Conservation (phyloP, 2,113 vertebrate species). For the Pao palembangensis region DNA sequence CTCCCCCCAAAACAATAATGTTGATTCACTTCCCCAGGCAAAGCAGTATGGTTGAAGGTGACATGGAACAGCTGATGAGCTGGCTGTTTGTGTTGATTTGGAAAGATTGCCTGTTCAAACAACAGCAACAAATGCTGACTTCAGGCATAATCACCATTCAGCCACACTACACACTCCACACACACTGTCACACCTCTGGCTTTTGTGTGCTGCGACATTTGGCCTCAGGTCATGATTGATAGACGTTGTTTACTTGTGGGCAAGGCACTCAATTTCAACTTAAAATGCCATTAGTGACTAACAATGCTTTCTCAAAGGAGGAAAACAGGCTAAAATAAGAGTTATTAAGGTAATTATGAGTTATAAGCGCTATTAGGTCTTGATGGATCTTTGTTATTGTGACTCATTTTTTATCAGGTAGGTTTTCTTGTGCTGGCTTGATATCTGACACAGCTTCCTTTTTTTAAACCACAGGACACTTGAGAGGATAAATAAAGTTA, state of each 20-base stretch:
- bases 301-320: conserved; percentile 55
- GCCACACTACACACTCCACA: conserved; percentile 8
- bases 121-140: conserved; percentile 10
- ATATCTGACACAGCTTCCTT: conserved; percentile 25
- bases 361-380: conserved; percentile 62
- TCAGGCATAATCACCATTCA: conserved; percentile 18
- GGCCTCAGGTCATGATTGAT: conserved; percentile 63
- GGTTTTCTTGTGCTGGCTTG: conserved; percentile 36
- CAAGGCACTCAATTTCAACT: conserved; percentile 69
- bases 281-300: conserved; percentile 66
- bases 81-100: neutral
- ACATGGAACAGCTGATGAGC: conserved; percentile 22
- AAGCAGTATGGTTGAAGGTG: neutral
- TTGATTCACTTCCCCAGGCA: too few species aligned
- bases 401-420: conserved; percentile 48
- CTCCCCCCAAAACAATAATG: too few species aligned
- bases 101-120: conserved; percentile 9
- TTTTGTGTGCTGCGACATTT: conserved; percentile 44
- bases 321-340: conserved; percentile 63
- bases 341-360: conserved; percentile 65
- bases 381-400: conserved; percentile 48
- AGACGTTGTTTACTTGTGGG: conserved; percentile 67
- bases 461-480: neutral
- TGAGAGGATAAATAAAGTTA: neutral
- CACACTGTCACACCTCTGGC: conserved; percentile 24